These are phyloP conservation scores for Pandemis cinnamomeana DNA, from an alignment of 2,888 invertebrate species.

Conservation along the genomic window DNA sequence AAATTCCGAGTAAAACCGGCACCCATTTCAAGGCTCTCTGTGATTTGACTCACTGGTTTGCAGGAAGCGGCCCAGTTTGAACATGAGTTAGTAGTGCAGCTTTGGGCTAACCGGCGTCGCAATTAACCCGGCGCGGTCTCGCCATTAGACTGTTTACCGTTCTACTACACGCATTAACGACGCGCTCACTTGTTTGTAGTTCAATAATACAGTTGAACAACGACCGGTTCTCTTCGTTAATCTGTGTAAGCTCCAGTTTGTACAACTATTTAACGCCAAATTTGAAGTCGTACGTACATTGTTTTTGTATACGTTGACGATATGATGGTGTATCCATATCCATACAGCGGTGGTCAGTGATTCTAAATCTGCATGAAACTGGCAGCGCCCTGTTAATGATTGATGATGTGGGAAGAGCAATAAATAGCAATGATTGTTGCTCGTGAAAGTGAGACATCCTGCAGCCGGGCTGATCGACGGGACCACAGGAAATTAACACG, in stretches of 20 bases:
- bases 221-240: slow-evolving; percentile 30
- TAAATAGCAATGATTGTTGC: not conserved
- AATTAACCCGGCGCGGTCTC: slow-evolving; percentile 5
- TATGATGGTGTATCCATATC: not conserved
- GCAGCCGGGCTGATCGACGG: slow-evolving; percentile 1
- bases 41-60: slow-evolving; percentile 15
- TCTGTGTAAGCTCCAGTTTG: slow-evolving; percentile 18
- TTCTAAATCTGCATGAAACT: not conserved
- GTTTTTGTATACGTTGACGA: not conserved
- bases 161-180: slow-evolving; percentile 11
- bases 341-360: not conserved
- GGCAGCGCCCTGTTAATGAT: not conserved
- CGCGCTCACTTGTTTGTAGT: slow-evolving; percentile 10
- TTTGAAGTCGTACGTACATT: slow-evolving; percentile 8
- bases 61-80: slow-evolving; percentile 2
- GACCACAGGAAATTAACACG: slow-evolving; percentile 6
- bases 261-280: slow-evolving; percentile 13
- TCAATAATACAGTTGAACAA: slow-evolving; percentile 21
- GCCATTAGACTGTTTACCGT: slow-evolving; percentile 29
- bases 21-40: slow-evolving; percentile 14
- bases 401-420: slow-evolving; percentile 2
- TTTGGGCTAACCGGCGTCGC: not conserved
- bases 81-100: not conserved
- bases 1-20: slow-evolving; percentile 5
- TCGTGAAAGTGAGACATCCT: slow-evolving; percentile 6